Base-by-base conservation (phyloP, 2,113 vertebrate genomes). In the Acanthisitta chloris region DNA sequence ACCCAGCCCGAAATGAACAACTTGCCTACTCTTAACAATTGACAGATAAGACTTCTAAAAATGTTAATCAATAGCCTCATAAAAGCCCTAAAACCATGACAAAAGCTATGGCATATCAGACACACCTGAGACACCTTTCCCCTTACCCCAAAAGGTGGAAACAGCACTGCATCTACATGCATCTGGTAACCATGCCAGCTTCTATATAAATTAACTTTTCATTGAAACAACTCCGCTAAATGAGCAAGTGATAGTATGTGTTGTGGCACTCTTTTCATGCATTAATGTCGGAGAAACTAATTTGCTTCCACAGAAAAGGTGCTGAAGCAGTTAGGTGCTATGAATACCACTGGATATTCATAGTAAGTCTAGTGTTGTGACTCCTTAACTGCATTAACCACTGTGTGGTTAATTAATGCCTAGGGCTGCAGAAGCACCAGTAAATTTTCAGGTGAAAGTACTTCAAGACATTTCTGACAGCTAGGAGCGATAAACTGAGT, bases 81-180 rank as follows among this genome's bases (percentile, higher is more conserved):
- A 81, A 42, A 51, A n/a, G 6, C 25, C 12, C 7, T 18, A 52
- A 59, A 79, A 71, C 20, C 6, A 34, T 29, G 9, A 4, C 10
- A 54, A 62, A 76, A 17, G 1, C 14, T 21, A 13, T 31, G 38
- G 11, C 11, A 9, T 5, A 38, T 26, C 46, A 43, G 17, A 18
- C 36, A 43, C n/a, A 66, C 6, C 24, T 19, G 29, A 36, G 2
- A 28, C 6, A 45, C 29, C 5, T 34, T 2, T 0, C 2, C 2
- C 6, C 8, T 19, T 17, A 29, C 24, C 21, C 57, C 31, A 66
- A 26, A 61, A 42, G 3, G 3, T 33, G 14, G 25, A 48, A 73
- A 46, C 3, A 58, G 2, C 2, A 8, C 8, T 79, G 13, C 38
- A 23, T 12, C 21, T n/a, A 12, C 20, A 46, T n/a, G n/a, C n/a